Base-by-base conservation (phyloP, 2,888 invertebrate genomes). In the Ophion costatus region DNA sequence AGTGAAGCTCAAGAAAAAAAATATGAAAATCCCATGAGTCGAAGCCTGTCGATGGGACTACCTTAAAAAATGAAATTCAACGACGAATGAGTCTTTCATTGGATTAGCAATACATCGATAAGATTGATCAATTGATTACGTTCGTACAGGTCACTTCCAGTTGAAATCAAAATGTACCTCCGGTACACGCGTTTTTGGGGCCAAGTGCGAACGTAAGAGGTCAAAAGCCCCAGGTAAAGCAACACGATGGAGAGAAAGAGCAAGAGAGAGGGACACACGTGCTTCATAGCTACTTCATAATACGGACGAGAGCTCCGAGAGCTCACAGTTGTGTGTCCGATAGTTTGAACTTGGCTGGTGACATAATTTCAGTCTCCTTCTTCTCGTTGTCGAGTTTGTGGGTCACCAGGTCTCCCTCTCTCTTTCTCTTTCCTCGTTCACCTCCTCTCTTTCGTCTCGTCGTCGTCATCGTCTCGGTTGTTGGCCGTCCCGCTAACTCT, bases 261-360 rank as follows among this genome's bases (percentile, higher is more conserved):
- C 7, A 9, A 9, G 38, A 42, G 56, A 71, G 59, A 4, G 20
- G 9, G 7, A 70, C 63, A 66, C 42, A 66, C 42, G 64, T 29
- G 66, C 42, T 70, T 70, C 17, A 6, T 64, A 22, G 69, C 42
- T 73, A 45, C 45, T 74, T 67, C 71, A 59, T 33, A 66, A 75
- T 51, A 20, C 33, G 74, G 75, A 11, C 78, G 78, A 73, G 56
- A 51, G 64, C 45, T 66, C 14, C 14, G n/a, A 38, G 67, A 61
- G 83, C 59, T 71, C 67, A 42, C 73, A 29, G 45, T 70, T 45
- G 59, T 78, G 61, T 59, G 69, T 74, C 56, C 75, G 76, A 85
- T 85, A 79, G 82, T 73, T 82, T 82, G 85, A 82, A 82, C 85
- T 82, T 85, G 84, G 82, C 84, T 79, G 67, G 82, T 85, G 85